Evolutionary conservation across 2,888 invertebrate species (phyloP).

Genomic region (Heteromurus nitidus): DNA sequence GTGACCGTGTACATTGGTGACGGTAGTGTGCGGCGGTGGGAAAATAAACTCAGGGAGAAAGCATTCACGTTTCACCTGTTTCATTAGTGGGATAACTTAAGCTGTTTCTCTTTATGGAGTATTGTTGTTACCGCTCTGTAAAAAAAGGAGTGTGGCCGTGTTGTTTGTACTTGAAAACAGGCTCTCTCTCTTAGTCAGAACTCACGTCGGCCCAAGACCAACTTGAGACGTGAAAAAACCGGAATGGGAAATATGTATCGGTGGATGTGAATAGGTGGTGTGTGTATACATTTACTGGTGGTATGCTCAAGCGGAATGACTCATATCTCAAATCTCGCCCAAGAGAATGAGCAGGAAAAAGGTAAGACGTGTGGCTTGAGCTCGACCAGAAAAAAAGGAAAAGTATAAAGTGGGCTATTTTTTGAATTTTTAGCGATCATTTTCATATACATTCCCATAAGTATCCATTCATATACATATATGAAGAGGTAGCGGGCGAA

Average conservation of each 20-base stretch:
- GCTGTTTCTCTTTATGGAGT: conserved; percentile 26
- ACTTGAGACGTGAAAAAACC: no score
- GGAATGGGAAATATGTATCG: no score
- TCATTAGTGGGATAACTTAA: conserved; percentile 25
- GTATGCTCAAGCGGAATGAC: not conserved
- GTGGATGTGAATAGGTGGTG: not conserved
- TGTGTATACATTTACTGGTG: not conserved
- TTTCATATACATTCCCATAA: not conserved
- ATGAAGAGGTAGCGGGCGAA: not conserved
- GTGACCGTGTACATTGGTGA: no score
- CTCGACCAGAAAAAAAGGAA: not conserved
- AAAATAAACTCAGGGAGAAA: not conserved
- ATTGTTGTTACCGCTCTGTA: conserved; percentile 9
- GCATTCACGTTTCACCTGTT: conserved; percentile 21
- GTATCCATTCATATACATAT: not conserved
- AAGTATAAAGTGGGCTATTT: not conserved
- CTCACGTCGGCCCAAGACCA: no score
- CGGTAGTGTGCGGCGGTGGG: not conserved
- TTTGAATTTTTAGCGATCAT: not conserved
- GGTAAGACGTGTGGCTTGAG: no score
- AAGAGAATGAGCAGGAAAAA: no score
- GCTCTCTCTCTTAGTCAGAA: no score
- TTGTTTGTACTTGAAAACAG: not conserved
- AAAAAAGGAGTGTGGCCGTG: not conserved
- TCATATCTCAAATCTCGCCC: conserved; percentile 1